These are phyloP conservation scores for Pitangus sulphuratus DNA, from an alignment of 2,797 vertebrate genomes.

Conservation along the genomic window DNA sequence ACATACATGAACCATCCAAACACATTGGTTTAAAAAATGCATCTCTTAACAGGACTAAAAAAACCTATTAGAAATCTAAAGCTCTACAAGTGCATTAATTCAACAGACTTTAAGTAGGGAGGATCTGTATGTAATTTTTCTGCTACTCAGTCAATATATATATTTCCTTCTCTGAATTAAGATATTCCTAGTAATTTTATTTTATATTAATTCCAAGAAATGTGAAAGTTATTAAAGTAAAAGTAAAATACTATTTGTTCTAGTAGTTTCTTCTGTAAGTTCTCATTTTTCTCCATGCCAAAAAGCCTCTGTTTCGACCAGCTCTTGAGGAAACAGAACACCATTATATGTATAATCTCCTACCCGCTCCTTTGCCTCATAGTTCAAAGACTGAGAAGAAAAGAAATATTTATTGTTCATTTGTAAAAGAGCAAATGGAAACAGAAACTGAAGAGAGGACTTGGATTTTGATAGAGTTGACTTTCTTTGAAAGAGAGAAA, in stretches of 20 bases:
- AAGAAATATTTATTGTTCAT: slow-evolving; percentile 2
- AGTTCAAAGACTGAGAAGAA: slow-evolving; percentile 21
- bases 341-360: neutral
- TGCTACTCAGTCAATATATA: neutral
- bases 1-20: neutral
- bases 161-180: neutral
- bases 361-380: neutral
- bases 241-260: neutral
- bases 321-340: neutral
- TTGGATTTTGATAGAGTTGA: slow-evolving; percentile 7
- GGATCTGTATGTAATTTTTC: neutral
- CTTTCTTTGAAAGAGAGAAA: slow-evolving; percentile 6
- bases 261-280: neutral
- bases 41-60: neutral
- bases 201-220: neutral
- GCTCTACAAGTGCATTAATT: neutral
- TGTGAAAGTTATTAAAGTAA: neutral
- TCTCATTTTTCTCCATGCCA: neutral
- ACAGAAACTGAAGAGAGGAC: neutral
- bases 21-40: neutral
- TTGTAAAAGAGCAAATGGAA: slow-evolving; percentile 42
- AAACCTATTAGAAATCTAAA: neutral
- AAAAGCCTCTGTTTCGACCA: neutral
- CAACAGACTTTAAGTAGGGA: neutral
- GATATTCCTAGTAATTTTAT: neutral